Evolutionary conservation across 2,113 vertebrate genomes (phyloP), one percentile per base, ranked within the genome.

Genomic region (Gasterosteus nipponicus): DNA sequence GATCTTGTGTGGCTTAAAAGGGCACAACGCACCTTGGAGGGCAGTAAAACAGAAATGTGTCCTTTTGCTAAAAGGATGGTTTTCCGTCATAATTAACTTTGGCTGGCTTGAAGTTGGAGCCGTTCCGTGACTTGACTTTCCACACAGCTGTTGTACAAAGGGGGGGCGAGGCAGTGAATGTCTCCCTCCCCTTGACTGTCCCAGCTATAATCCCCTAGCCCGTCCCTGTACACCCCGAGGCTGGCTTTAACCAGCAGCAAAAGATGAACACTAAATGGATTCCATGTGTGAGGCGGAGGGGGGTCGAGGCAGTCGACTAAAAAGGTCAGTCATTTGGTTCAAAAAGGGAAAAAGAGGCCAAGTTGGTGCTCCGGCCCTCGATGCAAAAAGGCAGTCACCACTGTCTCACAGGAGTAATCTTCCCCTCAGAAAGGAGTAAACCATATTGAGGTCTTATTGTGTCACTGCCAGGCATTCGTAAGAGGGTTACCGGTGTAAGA

Each of bases 311-410:
- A 38, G 38, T n/a, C 26, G 7, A 35, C 39, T 41, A 51, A 63
- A 26, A 65, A 44, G 67, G 46, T 49, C 56, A 61, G 35, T 58
- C 47, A 33, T 78, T 71, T 78, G 0, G 0, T 51, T 67, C 35
- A 71, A 29, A 62, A 2, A 10, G 35, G 41, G 62, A 53, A 79
- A 78, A 78, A 47, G 53, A 60, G 49, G 66, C 42, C 33, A 46
- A 56, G 77, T 53, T 53, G 39, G 18, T 29, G 49, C 56, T 47
- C 16, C 1, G 54, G 59, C 57, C 49, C 49, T 16, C 4, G 35
- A 67, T 62, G 15, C 67, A 35, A 65, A 76, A 79, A 70, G 82
- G 86, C 81, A 14, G 71, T 54, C 69, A 59, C 10, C 61, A 35
- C 22, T 3, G 11, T 3, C 41, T 51, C 68, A 69, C 71, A 72